These are phyloP conservation scores for Drosophila kohkoa DNA, from an alignment of 1,140 invertebrate genomes.

Conservation along the genomic window DNA sequence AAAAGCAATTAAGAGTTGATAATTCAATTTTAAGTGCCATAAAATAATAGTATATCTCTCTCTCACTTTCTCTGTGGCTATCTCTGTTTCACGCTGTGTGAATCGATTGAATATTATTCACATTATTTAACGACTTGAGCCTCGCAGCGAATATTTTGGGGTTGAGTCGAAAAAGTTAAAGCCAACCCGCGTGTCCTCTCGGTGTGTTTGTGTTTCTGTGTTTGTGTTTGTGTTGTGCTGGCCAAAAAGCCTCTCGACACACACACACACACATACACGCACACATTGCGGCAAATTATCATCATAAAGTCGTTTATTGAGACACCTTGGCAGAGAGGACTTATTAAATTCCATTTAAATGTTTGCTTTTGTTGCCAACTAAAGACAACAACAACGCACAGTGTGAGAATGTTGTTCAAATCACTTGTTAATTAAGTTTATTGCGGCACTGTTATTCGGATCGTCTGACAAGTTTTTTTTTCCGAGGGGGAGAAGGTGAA, in stretches of 20 bases:
- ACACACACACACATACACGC: too few relatives aligned
- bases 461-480: slow-evolving; percentile 41
- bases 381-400: background rate
- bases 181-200: background rate
- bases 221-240: too few relatives aligned
- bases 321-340: slow-evolving; percentile 34
- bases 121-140: slow-evolving; percentile 5
- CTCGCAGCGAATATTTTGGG: too few relatives aligned
- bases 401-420: slow-evolving; percentile 42
- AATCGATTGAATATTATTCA: slow-evolving; percentile 15
- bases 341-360: slow-evolving; percentile 59
- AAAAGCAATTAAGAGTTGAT: slow-evolving; percentile 39
- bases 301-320: slow-evolving; percentile 52
- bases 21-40: slow-evolving; percentile 43
- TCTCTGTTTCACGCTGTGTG: background rate
- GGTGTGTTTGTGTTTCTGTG: too few relatives aligned
- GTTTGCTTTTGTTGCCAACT: slow-evolving; percentile 27
- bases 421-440: slow-evolving; percentile 61
- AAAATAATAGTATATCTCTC: background rate
- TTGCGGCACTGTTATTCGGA: slow-evolving; percentile 40
- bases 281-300: slow-evolving; percentile 52
- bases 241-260: slow-evolving; percentile 28
- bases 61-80: too few relatives aligned
- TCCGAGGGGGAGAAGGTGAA: background rate
- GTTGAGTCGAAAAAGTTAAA: slow-evolving; percentile 2